Evolutionary conservation across 2,888 invertebrate genomes (phyloP), one percentile per base, ranked within the genome.

Genomic region (Leptinotarsa juncta): DNA sequence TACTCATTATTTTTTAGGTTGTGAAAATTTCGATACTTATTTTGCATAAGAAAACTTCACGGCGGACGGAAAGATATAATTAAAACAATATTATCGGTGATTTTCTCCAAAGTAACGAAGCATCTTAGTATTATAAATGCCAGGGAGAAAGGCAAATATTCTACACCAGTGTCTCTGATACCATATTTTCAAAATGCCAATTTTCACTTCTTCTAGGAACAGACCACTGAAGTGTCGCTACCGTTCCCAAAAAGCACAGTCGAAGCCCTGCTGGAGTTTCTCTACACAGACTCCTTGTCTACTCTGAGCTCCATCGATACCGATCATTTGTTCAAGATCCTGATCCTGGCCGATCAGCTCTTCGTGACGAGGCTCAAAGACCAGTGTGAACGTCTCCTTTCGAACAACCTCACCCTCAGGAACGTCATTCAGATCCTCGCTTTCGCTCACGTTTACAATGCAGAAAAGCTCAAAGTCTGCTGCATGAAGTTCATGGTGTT

Each of bases 321-420:
- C 0, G 95, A 96, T 74, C 90, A 94, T 78, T 83, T 90, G 0
- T 94, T 93, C 86, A 93, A 94, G 84, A 90, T 95, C 84, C 89
- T 96, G 32, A 91, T 94, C 12, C 90, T 94, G 15, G 93, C 96
- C 32, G 96, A 97, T 85, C 96, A 96, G 83, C 90, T 96, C 50
- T 92, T 96, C 78, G 91, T 95, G 7, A 89, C 90, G 2, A 88
- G 93, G 15, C 89, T 97, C 14, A 91, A 93, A 79, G 92, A 94
- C 85, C 91, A 93, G 90, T 94, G 87, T 93, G 95, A 87, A 94
- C 94, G 86, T 12, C 74, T 83, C 12, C 88, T 91, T 2, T 88
- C 93, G 0, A 90, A 91, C 74, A 87, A 93, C 72, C 88, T 96
- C 3, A 93, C 92, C 1, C 87, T 96, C 73, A 93, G 93, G 83